These are phyloP conservation scores for Rhopalosiphum maidis DNA, from an alignment of 1,140 invertebrate species.

Conservation along the genomic window DNA sequence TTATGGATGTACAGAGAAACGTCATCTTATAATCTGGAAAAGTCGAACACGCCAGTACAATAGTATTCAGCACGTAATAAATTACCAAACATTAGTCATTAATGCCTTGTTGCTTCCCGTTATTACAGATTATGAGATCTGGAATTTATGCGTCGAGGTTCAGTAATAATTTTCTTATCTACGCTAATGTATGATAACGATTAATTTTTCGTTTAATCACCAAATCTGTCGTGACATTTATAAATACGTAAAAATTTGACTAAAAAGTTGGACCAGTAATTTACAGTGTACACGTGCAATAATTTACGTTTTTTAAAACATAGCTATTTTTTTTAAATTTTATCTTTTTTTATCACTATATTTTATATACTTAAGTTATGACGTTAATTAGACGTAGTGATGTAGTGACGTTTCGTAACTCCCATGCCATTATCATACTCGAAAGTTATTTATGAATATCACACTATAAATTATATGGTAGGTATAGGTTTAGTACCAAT, in stretches of 20 bases:
- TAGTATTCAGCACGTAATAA: not conserved
- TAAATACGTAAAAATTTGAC: not conserved
- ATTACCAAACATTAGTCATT: not conserved
- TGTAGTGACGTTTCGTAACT: not conserved
- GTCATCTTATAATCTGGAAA: not conserved
- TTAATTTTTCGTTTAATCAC: not conserved
- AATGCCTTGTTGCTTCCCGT: not conserved
- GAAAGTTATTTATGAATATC: not conserved
- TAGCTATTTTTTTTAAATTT: not conserved
- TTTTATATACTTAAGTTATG: not conserved
- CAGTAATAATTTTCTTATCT: not conserved
- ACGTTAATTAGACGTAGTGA: not conserved
- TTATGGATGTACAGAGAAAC: not conserved
- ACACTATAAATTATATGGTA: not conserved
- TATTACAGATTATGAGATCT: not conserved
- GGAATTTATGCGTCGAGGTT: not conserved
- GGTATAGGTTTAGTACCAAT: not conserved
- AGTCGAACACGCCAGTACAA: not conserved
- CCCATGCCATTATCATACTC: not conserved
- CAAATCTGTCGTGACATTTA: not conserved
- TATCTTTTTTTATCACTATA: not conserved
- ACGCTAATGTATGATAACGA: not conserved
- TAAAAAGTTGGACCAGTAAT: not conserved
- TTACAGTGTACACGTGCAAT: not conserved
- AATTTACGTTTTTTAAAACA: not conserved